Conservation (phyloP, 2,797 vertebrate species). For the Steatocranus sp. region DNA sequence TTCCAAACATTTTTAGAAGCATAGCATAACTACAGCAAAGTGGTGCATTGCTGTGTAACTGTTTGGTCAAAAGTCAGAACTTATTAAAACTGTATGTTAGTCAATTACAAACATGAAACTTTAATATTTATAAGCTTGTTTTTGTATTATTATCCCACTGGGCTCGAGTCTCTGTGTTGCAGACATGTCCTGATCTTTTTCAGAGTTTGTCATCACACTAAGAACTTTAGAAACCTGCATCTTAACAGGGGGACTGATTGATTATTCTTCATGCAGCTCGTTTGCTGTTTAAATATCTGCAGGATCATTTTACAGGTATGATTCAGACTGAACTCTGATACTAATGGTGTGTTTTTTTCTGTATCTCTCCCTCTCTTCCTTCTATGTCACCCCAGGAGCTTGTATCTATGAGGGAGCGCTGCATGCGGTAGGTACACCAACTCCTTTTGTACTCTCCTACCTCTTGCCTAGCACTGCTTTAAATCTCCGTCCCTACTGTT, state of each 20-base stretch:
- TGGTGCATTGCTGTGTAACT: rapidly evolving
- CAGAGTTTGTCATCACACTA: background rate
- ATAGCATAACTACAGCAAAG: background rate
- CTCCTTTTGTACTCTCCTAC: background rate
- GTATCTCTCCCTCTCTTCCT: background rate
- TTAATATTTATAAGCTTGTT: background rate
- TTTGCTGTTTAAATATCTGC: background rate
- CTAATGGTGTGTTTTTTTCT: background rate
- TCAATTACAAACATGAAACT: background rate
- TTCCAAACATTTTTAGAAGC: background rate
- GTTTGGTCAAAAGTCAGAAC: background rate
- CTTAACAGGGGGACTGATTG: background rate
- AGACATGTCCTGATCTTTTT: background rate
- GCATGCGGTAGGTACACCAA: conserved; percentile 65
- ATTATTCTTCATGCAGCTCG: background rate
- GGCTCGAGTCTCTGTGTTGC: background rate
- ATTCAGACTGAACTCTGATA: background rate
- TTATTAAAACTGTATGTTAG: background rate
- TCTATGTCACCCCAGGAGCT: conserved; percentile 51
- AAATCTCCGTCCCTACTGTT: background rate
- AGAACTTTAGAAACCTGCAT: background rate
- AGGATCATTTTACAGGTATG: background rate
- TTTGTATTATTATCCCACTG: background rate
- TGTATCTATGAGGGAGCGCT: conserved; percentile 69
- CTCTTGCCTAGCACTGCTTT: background rate